A percentile compares a stretch with the other conserved stretches of the same genome.
Conservation (phyloP, 2,888 invertebrate species). For the Carcina quercana region DNA sequence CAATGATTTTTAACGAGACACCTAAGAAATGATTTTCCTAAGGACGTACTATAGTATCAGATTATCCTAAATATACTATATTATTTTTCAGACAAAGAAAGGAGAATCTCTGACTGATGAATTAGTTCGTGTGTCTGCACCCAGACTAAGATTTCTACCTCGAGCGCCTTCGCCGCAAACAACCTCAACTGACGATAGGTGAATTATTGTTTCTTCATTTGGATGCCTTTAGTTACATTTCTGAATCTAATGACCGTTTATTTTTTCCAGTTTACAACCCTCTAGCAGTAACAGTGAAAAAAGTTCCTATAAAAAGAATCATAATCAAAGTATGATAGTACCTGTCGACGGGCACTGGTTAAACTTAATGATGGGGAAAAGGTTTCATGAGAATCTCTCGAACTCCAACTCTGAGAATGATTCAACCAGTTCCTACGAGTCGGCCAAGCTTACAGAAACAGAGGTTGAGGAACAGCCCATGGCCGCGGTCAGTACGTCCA, state of each 20-base stretch:
- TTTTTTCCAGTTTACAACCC: constrained; percentile 55
- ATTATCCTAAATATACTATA: neutral
- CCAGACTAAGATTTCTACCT: constrained; percentile 54
- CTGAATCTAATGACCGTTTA: constrained; percentile 2
- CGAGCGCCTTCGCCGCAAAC: constrained; percentile 39
- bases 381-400: constrained; percentile 70
- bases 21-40: too few relatives aligned
- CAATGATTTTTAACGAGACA: too few relatives aligned
- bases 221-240: neutral
- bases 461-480: constrained; percentile 76
- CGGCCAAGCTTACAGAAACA: constrained; percentile 48
- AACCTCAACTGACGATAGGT: constrained; percentile 49
- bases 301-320: constrained; percentile 65
- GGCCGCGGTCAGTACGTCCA: constrained; percentile 66
- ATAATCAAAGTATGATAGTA: constrained; percentile 64
- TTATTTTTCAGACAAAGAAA: constrained; percentile 44
- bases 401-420: constrained; percentile 69
- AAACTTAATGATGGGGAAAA: constrained; percentile 77
- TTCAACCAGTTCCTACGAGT: constrained; percentile 71
- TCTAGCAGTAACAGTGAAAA: constrained; percentile 65
- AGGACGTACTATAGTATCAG: too few relatives aligned
- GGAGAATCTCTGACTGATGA: constrained; percentile 55
- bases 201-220: neutral
- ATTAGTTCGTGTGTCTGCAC: constrained; percentile 50
- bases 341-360: constrained; percentile 74